Evolutionary conservation across 2,797 vertebrate species (phyloP).

Genomic region (Arnoldichthys spilopterus): DNA sequence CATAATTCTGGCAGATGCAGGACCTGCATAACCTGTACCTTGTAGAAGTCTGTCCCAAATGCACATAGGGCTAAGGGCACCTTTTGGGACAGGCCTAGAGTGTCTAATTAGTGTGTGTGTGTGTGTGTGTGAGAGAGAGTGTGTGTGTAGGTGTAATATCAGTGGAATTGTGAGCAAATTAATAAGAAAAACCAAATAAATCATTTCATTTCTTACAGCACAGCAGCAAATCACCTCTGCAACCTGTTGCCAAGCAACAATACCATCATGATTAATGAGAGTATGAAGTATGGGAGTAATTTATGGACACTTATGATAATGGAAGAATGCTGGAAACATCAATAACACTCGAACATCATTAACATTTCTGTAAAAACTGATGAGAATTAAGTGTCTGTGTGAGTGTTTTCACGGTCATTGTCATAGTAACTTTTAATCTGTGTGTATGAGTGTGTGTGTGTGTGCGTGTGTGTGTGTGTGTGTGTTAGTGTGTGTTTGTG

Average conservation of each 20-base stretch:
- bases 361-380: background rate
- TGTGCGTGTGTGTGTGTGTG: background rate
- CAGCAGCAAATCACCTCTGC: conserved; percentile 14
- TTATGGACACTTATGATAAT: background rate
- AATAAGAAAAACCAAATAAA: conserved; percentile 65
- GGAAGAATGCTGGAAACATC: background rate
- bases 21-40: too few species aligned
- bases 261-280: conserved; percentile 63
- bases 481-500: too few species aligned
- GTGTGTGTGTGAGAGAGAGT: background rate
- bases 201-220: conserved; percentile 46
- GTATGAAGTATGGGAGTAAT: conserved; percentile 15
- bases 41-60: too few species aligned
- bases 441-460: background rate
- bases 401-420: background rate
- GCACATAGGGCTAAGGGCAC: too few species aligned
- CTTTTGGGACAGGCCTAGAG: too few species aligned
- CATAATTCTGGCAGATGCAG: too few species aligned
- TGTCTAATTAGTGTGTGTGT: background rate
- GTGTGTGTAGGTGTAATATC: background rate
- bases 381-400: background rate
- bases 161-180: background rate
- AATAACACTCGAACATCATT: background rate
- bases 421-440: background rate
- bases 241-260: conserved; percentile 76